Evolutionary conservation across 92 coral and sea anemone genomes (phyloP), one percentile per base, ranked within the genome.

Genomic region (Anthopleura xanthogrammica): DNA sequence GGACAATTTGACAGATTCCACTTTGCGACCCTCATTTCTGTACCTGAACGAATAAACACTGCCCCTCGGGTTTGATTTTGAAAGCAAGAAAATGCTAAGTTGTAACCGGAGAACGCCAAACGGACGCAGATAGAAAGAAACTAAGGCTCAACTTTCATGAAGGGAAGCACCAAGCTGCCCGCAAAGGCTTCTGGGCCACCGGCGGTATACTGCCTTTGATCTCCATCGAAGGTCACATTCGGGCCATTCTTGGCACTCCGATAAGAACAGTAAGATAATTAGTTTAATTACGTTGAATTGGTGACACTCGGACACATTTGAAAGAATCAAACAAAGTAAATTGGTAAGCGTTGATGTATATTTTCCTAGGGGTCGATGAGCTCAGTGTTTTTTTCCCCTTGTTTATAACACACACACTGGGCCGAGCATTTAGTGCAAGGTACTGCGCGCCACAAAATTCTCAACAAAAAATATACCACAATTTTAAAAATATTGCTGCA

Each of bases 241-340:
- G 85, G 83, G 72, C 92, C 88, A 89, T 91, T 94, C 87, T 87
- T 92, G 95, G 93, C 95, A 91, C 83, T 85, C 83, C 80, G 98
- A 94, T 94, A 94, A 91, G 93, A 85, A 90, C 94, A 91, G 89
- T 85, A 83, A 86, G 92, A 76, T 87, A 91, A 94, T 91, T 94
- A 94, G 95, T 94, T 94, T 94, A 94, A 94, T 94, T 94, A 91
- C 93, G 86, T 87, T 94, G 98, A 94, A 94, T 94, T 94, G 92
- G 95, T 94, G 98, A 94, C 98, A 94, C 93, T 91, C 97, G 92
- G 93, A 91, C 90, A 93, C 95, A 94, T 92, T 94, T 87, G 93
- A 91, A 92, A 87, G 93, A 92, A 88, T 89, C 90, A 89, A 89
- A 89, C 94, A 84, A 87, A 86, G 90, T 84, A 90, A 89, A 91